Percentiles rank a stretch among this genome's conserved stretches.
phyloP scores from a whole-genome alignment of 2,113 vertebrate genomes.

The Apteryx mantelli region DNA sequence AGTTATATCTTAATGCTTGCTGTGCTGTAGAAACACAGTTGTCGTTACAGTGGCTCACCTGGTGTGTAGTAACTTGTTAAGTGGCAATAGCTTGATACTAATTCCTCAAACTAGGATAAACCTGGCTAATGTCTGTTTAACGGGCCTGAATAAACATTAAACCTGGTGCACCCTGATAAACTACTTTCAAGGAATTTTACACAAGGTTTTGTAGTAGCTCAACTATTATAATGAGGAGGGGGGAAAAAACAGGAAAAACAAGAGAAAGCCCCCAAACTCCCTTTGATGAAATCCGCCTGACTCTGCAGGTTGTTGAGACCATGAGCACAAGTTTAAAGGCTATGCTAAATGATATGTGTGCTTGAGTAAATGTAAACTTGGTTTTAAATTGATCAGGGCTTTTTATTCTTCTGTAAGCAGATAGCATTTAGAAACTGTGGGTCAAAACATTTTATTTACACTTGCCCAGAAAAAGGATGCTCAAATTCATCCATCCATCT shows the following conservation, averaged over 20 bases:
- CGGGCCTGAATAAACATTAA: not conserved
- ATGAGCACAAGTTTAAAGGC: not conserved
- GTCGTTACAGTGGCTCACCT: not conserved
- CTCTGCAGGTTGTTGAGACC: not conserved
- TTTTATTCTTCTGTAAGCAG: not conserved
- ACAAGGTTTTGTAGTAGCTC: not conserved
- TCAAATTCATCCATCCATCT: not conserved
- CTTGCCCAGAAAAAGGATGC: not conserved
- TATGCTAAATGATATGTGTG: not conserved
- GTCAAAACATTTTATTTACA: not conserved
- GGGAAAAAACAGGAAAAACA: not conserved
- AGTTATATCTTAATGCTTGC: not conserved
- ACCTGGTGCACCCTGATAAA: not conserved
- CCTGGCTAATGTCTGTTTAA: not conserved
- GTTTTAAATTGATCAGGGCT: not conserved
- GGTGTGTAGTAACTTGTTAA: not conserved
- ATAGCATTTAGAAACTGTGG: not conserved
- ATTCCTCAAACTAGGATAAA: not conserved
- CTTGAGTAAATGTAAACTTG: not conserved
- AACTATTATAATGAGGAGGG: not conserved
- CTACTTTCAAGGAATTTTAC: not conserved
- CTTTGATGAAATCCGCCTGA: not conserved
- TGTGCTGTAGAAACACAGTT: not conserved
- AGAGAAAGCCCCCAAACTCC: not conserved
- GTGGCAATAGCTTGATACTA: fast-evolving